Evolutionary conservation across 2,797 vertebrate species (phyloP), one percentile per base, ranked within the genome.

Genomic region (Corythornis leucogaster): DNA sequence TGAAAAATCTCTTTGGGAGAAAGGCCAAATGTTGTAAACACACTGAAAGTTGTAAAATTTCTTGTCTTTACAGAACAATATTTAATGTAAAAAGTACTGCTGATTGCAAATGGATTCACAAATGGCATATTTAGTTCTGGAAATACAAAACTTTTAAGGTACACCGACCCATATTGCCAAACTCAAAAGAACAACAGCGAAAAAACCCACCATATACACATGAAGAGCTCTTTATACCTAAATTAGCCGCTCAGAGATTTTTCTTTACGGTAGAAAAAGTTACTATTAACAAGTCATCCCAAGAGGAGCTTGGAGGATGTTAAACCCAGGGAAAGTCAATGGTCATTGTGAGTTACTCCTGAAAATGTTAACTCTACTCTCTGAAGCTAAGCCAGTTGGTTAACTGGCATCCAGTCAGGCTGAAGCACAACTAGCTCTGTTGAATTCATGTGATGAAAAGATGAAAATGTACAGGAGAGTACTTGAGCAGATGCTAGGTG

Each of bases 1-100:
- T 71, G 89, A 92, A 95, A 95, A 96, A 77, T 74, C 70, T 74
- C n/a, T 92, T 95, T 54, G 74, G 80, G 93, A 93, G 92, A 95
- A 95, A 83, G 70, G 92, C 85, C 93, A 97, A 89, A 85, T 46
- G 50, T 46, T 83, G 70, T 92, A 95, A 97, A 96, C 59, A 91
- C 19, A 67, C 11, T 67, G 42, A 82, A 96, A 96, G 87, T 43
- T 31, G 40, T 92, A 96, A 93, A 93, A 81, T 66, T 85, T 67
- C 69, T 91, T 94, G 92, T 93, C 80, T 97, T 94, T 95, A 89
- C 79, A 97, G 91, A 90, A 80, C 54, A 50, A 87, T 51, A 89
- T 93, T 81, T 83, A 83, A 85, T 82, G 76, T 85, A 58, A 90
- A 87, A 96, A 90, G 71, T 78, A 90, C 2, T 93, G 74, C 43